Conservation (phyloP, 2,888 invertebrate species). For the Pristionchus japonicus region DNA sequence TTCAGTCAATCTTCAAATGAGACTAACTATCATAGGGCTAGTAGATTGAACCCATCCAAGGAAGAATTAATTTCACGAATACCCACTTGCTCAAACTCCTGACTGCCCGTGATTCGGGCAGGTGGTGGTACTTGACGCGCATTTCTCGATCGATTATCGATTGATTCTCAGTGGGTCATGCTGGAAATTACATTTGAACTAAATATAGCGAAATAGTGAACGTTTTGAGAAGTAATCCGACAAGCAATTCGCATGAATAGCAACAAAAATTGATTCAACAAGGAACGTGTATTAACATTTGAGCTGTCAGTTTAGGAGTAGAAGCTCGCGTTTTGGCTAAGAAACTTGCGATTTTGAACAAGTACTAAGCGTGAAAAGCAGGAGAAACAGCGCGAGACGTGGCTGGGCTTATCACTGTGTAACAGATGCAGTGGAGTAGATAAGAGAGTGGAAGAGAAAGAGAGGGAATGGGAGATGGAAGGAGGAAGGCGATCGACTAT, state of each 20-base stretch:
- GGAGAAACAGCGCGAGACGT: not conserved
- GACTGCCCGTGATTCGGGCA: conserved; percentile 3
- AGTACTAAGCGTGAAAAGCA: not conserved
- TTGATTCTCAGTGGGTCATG: not conserved
- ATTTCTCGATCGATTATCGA: not conserved
- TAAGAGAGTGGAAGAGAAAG: not conserved
- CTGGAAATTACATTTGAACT: too few species aligned
- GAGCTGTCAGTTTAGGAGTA: too few species aligned
- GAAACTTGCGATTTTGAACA: too few species aligned
- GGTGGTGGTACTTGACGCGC: conserved; percentile 8
- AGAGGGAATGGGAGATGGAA: not conserved
- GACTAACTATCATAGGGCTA: too few species aligned
- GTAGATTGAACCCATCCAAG: too few species aligned
- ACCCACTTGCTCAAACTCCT: not conserved
- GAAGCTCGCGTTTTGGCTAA: too few species aligned
- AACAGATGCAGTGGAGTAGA: conserved; percentile 15
- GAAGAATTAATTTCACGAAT: too few species aligned
- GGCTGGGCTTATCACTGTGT: conserved; percentile 19
- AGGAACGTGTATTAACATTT: too few species aligned
- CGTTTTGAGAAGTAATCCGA: too few species aligned
- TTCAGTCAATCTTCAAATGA: too few species aligned
- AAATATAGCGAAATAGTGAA: not conserved
- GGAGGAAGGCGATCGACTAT: not conserved
- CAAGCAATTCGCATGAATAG: too few species aligned
- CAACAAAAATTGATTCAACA: too few species aligned